Evolutionary conservation across 2,888 invertebrate genomes (phyloP).

Genomic region (Agelastica alni): DNA sequence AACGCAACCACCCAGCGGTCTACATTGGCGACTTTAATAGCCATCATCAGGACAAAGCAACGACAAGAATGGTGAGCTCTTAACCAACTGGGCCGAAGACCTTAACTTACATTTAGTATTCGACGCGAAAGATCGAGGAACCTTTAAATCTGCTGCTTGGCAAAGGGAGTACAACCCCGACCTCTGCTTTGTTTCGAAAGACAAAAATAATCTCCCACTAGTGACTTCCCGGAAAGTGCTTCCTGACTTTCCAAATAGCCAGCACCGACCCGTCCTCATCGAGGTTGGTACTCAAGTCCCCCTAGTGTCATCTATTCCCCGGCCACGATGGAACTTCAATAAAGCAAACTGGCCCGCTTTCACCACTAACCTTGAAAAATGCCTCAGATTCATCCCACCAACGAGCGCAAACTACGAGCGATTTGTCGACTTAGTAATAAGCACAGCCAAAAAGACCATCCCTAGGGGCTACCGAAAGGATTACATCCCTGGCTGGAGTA

Average conservation of each 20-base stretch:
- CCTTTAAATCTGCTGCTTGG: conserved; percentile 33
- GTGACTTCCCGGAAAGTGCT: conserved; percentile 9
- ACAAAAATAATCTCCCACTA: conserved; percentile 7
- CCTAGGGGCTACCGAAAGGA: conserved; percentile 28
- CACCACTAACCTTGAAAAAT: conserved; percentile 20
- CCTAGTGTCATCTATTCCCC: conserved; percentile 16
- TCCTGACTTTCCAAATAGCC: conserved; percentile 28
- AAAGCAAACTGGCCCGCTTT: conserved; percentile 24
- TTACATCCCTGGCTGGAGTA: conserved; percentile 9
- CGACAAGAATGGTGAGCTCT: conserved; percentile 23
- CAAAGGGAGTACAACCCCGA: conserved; percentile 29
- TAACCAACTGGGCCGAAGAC: conserved; percentile 30
- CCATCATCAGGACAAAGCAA: conserved; percentile 31
- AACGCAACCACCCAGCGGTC: conserved; percentile 25
- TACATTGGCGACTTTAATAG: conserved; percentile 33
- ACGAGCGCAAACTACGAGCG: conserved; percentile 17
- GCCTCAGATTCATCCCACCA: conserved; percentile 14
- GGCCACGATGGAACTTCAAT: conserved; percentile 29
- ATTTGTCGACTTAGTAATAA: conserved; percentile 24
- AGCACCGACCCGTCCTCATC: conserved; percentile 28
- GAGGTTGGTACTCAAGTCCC: conserved; percentile 25
- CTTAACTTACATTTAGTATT: conserved; percentile 25
- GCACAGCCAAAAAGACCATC: conserved; percentile 19
- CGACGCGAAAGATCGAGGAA: conserved; percentile 31
- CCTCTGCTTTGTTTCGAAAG: conserved; percentile 22